Conservation (phyloP, 2,797 vertebrate species). For the Danio albolineatus region DNA sequence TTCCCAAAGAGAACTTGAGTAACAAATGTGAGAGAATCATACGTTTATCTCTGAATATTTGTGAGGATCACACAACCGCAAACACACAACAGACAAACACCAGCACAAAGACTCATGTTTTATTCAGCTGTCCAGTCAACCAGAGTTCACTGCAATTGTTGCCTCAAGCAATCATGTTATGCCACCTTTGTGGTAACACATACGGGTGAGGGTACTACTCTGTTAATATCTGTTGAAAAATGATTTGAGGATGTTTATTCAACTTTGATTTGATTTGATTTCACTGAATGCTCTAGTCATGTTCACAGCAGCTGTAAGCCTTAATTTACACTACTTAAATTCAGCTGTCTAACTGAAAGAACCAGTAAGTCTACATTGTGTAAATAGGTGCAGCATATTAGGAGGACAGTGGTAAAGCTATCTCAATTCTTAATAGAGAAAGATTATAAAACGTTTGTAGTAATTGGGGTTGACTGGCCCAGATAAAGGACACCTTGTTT, state of each 20-base stretch:
- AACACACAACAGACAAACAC: constrained; percentile 24
- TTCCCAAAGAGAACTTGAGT: constrained; percentile 18
- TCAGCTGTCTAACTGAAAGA: not conserved
- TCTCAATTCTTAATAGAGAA: not conserved
- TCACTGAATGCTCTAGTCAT: not conserved
- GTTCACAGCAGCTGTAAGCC: not conserved
- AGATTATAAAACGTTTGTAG: not conserved
- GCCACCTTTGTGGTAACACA: constrained; percentile 30
- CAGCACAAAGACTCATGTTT: constrained; percentile 45
- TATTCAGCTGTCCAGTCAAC: constrained; percentile 49
- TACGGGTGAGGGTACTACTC: not conserved
- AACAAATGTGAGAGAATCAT: not conserved
- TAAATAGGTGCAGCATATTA: not conserved
- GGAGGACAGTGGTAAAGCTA: not conserved
- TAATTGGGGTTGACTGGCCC: not conserved
- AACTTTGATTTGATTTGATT: not conserved
- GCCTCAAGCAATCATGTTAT: constrained; percentile 21
- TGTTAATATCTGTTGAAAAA: not conserved
- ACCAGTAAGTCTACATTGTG: not conserved
- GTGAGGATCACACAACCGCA: constrained; percentile 12
- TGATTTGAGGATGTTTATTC: not conserved
- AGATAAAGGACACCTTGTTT: constrained; percentile 20
- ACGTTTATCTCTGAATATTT: constrained; percentile 16
- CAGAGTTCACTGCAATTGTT: constrained; percentile 47
- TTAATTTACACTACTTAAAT: not conserved